These are phyloP conservation scores for Tetanocera ferruginea DNA, from an alignment of 2,888 invertebrate genomes.

Conservation along the genomic window DNA sequence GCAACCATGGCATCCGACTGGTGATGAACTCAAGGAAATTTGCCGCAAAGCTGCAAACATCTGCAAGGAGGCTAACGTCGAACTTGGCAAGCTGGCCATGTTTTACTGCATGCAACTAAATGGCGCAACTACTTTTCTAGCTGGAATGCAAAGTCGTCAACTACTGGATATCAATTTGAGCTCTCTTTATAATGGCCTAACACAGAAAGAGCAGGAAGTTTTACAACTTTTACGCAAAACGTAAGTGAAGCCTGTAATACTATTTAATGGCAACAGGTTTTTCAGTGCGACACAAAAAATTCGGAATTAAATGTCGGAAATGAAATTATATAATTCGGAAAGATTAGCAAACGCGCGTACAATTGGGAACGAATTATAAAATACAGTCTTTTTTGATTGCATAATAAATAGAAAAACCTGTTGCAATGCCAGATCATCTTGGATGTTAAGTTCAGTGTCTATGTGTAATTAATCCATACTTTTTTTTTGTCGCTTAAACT, in stretches of 20 bases:
- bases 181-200: constrained; percentile 76
- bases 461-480: too few species aligned
- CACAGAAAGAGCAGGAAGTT: constrained; percentile 75
- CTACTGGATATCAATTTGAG: constrained; percentile 77
- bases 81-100: constrained; percentile 80
- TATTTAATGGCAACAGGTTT: constrained; percentile 8
- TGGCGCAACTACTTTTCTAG: constrained; percentile 78
- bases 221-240: constrained; percentile 75
- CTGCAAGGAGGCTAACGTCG: constrained; percentile 77
- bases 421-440: neutral
- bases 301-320: constrained; percentile 28
- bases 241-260: constrained; percentile 68
- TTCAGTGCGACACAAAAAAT: constrained; percentile 4
- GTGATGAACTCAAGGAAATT: constrained; percentile 68
- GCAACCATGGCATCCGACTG: constrained; percentile 85
- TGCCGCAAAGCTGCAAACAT: constrained; percentile 73
- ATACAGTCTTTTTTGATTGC: neutral
- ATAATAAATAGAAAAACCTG: neutral
- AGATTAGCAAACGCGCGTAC: constrained; percentile 52
- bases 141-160: constrained; percentile 80
- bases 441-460: too few species aligned
- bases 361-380: constrained; percentile 35
- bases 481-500: too few species aligned
- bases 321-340: constrained; percentile 60
- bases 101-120: constrained; percentile 76